These are phyloP conservation scores for Macaria liturata DNA, from an alignment of 2,888 invertebrate species.

Conservation along the genomic window DNA sequence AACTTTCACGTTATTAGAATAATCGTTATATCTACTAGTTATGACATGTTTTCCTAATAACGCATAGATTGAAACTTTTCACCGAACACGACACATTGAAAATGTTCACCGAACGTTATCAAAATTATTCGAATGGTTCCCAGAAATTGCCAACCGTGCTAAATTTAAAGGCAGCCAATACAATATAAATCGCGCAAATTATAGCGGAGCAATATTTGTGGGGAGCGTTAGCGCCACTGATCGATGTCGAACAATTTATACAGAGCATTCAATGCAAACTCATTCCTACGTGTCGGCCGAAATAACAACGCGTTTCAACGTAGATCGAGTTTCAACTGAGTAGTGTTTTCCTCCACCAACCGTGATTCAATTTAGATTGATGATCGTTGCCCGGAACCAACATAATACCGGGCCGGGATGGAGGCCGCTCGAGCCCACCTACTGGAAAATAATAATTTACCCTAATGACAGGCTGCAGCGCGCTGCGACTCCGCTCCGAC, in stretches of 20 bases:
- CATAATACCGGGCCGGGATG: slow-evolving; percentile 32
- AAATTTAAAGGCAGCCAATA: too few species aligned
- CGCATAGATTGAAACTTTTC: too few species aligned
- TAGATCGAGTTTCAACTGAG: slow-evolving; percentile 37
- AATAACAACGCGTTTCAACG: slow-evolving; percentile 32
- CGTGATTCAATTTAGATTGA: slow-evolving; percentile 40
- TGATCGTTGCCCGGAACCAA: slow-evolving; percentile 37
- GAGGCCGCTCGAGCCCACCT: slow-evolving; percentile 13
- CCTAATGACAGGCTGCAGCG: slow-evolving; percentile 36
- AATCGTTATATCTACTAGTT: too few species aligned
- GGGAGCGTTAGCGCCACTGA: slow-evolving; percentile 21
- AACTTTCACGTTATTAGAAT: too few species aligned
- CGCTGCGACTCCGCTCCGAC: slow-evolving; percentile 16
- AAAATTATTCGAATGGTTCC: too few species aligned
- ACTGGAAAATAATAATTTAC: slow-evolving; percentile 36
- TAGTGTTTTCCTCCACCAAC: slow-evolving; percentile 36
- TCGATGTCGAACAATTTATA: slow-evolving; percentile 33
- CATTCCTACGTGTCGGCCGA: slow-evolving; percentile 34
- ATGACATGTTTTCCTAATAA: too few species aligned
- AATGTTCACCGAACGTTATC: too few species aligned
- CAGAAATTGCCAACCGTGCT: too few species aligned
- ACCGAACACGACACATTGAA: too few species aligned
- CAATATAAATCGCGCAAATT: slow-evolving; percentile 7
- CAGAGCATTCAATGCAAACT: slow-evolving; percentile 35
- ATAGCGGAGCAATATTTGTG: slow-evolving; percentile 12